These are phyloP conservation scores for Zaprionus lachaisei DNA, from an alignment of 1,140 invertebrate species.

Conservation along the genomic window DNA sequence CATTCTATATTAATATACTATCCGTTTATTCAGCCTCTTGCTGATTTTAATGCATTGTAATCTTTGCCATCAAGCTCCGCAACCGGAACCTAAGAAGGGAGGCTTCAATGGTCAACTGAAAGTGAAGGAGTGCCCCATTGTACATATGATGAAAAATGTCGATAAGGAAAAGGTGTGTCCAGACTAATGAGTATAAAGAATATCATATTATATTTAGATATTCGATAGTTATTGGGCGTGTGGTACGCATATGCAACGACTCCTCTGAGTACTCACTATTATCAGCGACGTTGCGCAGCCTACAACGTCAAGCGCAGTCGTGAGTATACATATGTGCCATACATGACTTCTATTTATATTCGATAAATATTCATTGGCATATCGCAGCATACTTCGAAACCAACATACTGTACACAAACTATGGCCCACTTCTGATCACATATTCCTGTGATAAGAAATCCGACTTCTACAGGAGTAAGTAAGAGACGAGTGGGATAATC, in stretches of 20 bases:
- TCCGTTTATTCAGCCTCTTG: not conserved
- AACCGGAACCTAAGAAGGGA: not conserved
- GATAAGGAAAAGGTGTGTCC: constrained; percentile 21
- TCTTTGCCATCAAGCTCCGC: not conserved
- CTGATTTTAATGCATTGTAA: not conserved
- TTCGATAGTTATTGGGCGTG: constrained; percentile 49
- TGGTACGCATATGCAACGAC: constrained; percentile 65
- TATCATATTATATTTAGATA: not conserved
- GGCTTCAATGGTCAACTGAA: not conserved
- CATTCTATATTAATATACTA: not conserved
- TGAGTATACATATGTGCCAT: constrained; percentile 45
- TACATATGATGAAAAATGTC: constrained; percentile 21
- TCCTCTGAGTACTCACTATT: constrained; percentile 18
- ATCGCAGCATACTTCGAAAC: constrained; percentile 35
- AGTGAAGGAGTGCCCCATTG: constrained; percentile 22
- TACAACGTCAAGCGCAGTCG: constrained; percentile 48
- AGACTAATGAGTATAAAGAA: no score
- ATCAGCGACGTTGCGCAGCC: constrained; percentile 46
- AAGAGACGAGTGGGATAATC: not conserved
- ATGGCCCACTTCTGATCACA: constrained; percentile 21
- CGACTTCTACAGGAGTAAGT: constrained; percentile 30
- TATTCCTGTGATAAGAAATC: constrained; percentile 33
- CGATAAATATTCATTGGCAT: not conserved
- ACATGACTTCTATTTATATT: not conserved
- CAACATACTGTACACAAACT: constrained; percentile 50